A percentile compares a stretch with the other conserved stretches of the same genome.
These are phyloP conservation scores for Ephialtes manifestator DNA, from an alignment of 2,888 invertebrate genomes.

Conservation along the genomic window DNA sequence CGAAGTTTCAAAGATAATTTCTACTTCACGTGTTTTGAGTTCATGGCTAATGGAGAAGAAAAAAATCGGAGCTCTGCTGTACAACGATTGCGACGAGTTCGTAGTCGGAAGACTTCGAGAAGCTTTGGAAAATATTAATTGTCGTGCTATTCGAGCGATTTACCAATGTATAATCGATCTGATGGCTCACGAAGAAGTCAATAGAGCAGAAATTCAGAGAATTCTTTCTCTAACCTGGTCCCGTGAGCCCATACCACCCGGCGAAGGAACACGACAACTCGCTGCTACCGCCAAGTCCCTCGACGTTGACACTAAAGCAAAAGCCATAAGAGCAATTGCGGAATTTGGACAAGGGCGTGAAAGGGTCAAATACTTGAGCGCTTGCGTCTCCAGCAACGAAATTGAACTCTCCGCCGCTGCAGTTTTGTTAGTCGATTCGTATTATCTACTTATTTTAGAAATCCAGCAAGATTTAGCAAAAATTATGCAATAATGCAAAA, in stretches of 20 bases:
- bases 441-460: conserved; percentile 18
- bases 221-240: conserved; percentile 79
- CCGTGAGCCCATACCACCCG: conserved; percentile 69
- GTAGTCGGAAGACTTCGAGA: conserved; percentile 53
- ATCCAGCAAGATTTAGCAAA: no score
- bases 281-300: conserved; percentile 77
- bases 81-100: conserved; percentile 61
- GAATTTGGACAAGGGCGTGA: conserved; percentile 76
- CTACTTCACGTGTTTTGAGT: conserved; percentile 56
- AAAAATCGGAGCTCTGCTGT: conserved; percentile 49
- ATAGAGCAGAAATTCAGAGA: conserved; percentile 76
- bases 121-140: conserved; percentile 64
- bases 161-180: conserved; percentile 79
- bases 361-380: conserved; percentile 77
- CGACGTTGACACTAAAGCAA: conserved; percentile 75
- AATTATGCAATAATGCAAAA: background rate
- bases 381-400: conserved; percentile 74
- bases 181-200: conserved; percentile 77
- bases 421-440: conserved; percentile 77
- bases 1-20: conserved; percentile 41
- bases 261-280: conserved; percentile 72
- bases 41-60: conserved; percentile 59
- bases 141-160: conserved; percentile 69
- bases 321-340: conserved; percentile 76
- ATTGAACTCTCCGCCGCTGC: conserved; percentile 77